Evolutionary conservation across 2,888 invertebrate species (phyloP), one percentile per base, ranked within the genome.

Genomic region (Hyposoter dolosus): DNA sequence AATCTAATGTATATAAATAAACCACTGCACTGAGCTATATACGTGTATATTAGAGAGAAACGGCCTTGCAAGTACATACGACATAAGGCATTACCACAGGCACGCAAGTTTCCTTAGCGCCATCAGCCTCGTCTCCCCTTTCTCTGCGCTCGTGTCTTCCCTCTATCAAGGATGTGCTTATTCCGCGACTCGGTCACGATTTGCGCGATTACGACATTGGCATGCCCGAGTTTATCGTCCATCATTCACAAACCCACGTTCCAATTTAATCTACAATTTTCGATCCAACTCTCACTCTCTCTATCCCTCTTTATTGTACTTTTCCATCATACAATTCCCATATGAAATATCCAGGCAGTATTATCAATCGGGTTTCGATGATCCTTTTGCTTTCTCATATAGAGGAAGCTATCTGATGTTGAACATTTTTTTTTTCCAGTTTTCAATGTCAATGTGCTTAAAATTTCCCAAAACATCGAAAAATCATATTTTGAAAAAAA

Each of bases 131-230:
- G 40, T 28, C 28, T 65, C 23, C 68, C 50, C 63, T 47, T 23
- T 53, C 47, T 23, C 28, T 35, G 23, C 53, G 23, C 53, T 43
- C 53, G 3, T 50, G 43, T 43, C 32, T 60, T 28, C 43, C 23
- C 60, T 65, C 72, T 56, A 17, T 53, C 72, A 12, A 78, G 56
- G 43, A 71, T 63, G 72, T 60, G 19, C 19, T 63, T 78, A 83
- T 83, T 80, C 83, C 87, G 85, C 87, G 87, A 89, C 90, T 90
- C 90, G 90, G 90, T 91, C 91, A 90, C 90, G 90, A 91, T 90
- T 90, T 84, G 75, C 89, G 89, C 89, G 89, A 90, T 90, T 90
- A 89, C 89, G 84, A 77, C 88, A 85, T 43, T 28, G 28, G 60
- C 66, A 77, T 63, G 50, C 63, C 66, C 65, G 76, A 75, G 83